These are phyloP conservation scores for Sesia apiformis DNA, from an alignment of 2,888 invertebrate genomes.

Conservation along the genomic window DNA sequence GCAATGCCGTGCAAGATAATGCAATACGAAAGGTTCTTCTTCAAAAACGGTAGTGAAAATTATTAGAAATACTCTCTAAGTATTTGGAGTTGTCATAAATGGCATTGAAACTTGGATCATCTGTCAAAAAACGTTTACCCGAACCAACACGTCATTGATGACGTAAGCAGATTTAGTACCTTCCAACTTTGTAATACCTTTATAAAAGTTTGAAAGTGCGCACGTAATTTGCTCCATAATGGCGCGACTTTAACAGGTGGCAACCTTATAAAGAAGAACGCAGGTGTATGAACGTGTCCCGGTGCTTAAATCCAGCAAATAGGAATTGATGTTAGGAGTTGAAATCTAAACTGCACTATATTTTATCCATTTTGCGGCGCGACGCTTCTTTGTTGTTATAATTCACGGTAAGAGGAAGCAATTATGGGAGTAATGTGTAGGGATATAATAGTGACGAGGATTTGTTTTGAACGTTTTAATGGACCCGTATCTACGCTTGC, in stretches of 20 bases:
- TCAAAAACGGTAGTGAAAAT: too few relatives aligned
- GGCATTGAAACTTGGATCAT: too few relatives aligned
- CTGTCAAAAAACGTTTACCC: constrained; percentile 9
- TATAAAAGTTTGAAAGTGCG: background rate
- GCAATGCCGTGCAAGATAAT: too few relatives aligned
- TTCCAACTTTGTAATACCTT: background rate
- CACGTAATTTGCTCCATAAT: background rate
- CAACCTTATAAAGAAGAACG: constrained; percentile 28
- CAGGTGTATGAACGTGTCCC: constrained; percentile 45
- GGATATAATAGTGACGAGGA: constrained; percentile 63
- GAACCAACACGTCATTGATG: background rate
- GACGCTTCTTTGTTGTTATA: constrained; percentile 60
- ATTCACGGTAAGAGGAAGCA: constrained; percentile 66
- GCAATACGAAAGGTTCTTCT: too few relatives aligned
- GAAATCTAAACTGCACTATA: constrained; percentile 58
- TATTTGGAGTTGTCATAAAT: too few relatives aligned
- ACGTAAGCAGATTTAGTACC: background rate
- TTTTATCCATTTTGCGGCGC: constrained; percentile 53
- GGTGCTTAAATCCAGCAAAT: constrained; percentile 52
- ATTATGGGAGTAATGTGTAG: constrained; percentile 64
- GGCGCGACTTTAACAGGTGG: background rate
- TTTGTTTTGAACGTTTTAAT: constrained; percentile 58
- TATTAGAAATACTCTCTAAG: too few relatives aligned
- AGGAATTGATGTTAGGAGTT: constrained; percentile 59
- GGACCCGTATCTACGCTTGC: constrained; percentile 41